These are phyloP conservation scores for Urocolius indicus DNA, from an alignment of 2,113 vertebrate genomes.

Conservation along the genomic window DNA sequence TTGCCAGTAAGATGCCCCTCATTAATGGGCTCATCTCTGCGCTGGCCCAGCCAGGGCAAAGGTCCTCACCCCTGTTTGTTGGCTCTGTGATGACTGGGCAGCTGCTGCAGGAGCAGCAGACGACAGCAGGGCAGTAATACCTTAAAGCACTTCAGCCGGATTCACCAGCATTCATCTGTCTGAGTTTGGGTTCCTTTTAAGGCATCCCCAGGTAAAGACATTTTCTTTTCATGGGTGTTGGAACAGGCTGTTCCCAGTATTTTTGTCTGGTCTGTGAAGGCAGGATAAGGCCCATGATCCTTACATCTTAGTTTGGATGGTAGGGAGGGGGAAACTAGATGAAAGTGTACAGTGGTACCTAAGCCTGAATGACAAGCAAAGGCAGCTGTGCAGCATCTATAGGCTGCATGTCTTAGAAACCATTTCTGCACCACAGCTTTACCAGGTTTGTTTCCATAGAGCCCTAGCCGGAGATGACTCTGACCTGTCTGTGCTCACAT, in stretches of 20 bases:
- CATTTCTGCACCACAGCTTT: not conserved
- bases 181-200: not conserved
- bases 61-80: not conserved
- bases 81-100: not conserved
- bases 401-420: not conserved
- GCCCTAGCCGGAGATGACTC: not conserved
- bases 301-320: not conserved
- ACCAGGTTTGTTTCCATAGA: not conserved
- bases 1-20: not conserved
- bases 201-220: not conserved
- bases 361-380: not conserved
- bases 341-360: not conserved
- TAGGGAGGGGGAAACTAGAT: not conserved
- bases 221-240: not conserved
- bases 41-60: not conserved
- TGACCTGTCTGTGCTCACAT: not conserved
- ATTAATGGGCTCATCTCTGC: not conserved
- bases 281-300: not conserved
- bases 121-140: slow-evolving; percentile 63
- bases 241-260: not conserved
- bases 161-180: slow-evolving; percentile 61
- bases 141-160: slow-evolving; percentile 63
- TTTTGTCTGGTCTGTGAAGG: not conserved
- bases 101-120: not conserved
- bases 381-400: not conserved